Percentiles rank a stretch among this genome's conserved stretches.
Conservation (phyloP, 1,140 invertebrate genomes). For the Platyscapa corneri region DNA sequence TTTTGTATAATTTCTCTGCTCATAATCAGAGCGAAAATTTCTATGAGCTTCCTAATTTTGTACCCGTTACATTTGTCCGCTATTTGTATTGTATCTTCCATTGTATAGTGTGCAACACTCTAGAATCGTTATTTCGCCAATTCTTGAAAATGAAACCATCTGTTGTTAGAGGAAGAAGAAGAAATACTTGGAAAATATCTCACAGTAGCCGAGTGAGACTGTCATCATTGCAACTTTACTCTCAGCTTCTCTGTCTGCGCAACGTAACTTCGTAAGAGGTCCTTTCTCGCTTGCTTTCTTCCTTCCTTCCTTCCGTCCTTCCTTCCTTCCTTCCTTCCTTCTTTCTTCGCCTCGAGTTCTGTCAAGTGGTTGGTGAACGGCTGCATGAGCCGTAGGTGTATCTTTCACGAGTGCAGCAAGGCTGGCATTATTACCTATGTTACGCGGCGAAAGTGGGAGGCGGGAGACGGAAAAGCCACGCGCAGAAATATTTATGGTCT, state of each 20-base stretch:
- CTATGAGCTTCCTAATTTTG: too few species aligned
- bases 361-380: slow-evolving; percentile 4
- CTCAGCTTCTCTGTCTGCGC: neutral
- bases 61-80: too few species aligned
- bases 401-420: neutral
- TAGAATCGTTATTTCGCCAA: neutral
- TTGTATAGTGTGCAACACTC: neutral
- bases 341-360: too few species aligned
- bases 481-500: slow-evolving; percentile 24
- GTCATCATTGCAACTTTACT: neutral
- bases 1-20: too few species aligned
- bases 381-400: neutral
- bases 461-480: neutral
- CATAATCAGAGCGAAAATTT: too few species aligned
- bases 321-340: too few species aligned
- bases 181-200: neutral
- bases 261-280: slow-evolving; percentile 42
- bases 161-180: neutral
- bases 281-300: slow-evolving; percentile 44
- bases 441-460: neutral
- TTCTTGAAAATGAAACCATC: neutral
- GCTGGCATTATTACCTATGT: slow-evolving; percentile 24
- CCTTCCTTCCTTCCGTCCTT: neutral
- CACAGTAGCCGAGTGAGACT: neutral
- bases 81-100: too few species aligned